Base-by-base conservation (phyloP, 2,113 vertebrate species). In the Mystacornis crossleyi region DNA sequence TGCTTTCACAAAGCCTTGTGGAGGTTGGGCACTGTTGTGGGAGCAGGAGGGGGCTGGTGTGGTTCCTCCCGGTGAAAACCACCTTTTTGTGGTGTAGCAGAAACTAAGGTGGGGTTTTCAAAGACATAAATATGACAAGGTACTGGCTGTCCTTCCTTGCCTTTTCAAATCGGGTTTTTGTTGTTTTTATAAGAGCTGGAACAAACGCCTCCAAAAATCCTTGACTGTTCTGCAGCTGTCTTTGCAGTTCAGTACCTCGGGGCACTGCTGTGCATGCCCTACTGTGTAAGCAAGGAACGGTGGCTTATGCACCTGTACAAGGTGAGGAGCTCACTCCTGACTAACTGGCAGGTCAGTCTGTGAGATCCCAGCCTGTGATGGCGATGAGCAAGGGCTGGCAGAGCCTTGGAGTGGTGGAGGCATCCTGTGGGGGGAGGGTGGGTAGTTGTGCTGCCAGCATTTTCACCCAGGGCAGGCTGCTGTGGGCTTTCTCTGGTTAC, bases 231-330 rank as follows among this genome's bases (percentile, higher is more conserved):
- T 0, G 26, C 61, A 36, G 47, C 70, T 75, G 38, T 24, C 19
- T 4, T 3, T 36, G 70, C 70, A 8, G 36, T 34, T 70, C 28
- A 19, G 60, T 34, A 1, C 24, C 51, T 33, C 18, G 6, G 38
- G 2, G 33, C 40, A 1, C 18, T 5, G 28, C 3, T 9, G 8
- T 8, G 57, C 9, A 4, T 60, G 58, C 45, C 51, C 79, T 36
- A 1, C 47, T 42, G 25, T 40, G 2, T 24, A 40, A 45, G 5
- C 25, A 50, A 3, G 25, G 17, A 4, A 0, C 1, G 31, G 5
- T 28, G 45, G 31, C 11, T 43, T 14, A 4, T 2, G 2, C 10
- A 5, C 13, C 29, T 48, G 34, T 12, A 4, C 21, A 13, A 36
- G 48, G 53, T 20, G 69, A 36, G 74, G 60, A 60, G 1, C 38